phyloP scores from a whole-genome alignment of 92 coral and sea anemone species.

The Nematostella vectensis region DNA sequence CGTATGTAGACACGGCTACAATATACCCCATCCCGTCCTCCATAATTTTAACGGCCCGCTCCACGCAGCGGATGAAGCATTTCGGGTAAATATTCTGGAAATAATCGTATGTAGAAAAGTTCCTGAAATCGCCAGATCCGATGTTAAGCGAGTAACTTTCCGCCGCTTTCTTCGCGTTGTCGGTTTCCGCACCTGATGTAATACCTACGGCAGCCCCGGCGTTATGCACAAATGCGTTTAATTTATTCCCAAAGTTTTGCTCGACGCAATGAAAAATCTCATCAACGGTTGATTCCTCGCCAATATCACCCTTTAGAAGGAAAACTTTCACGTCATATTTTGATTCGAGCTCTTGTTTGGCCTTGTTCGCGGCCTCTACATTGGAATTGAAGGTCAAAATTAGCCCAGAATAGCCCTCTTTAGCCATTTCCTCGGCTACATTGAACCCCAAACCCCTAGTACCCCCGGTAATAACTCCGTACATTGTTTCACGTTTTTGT shows the following conservation, averaged over 20 bases:
- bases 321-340: slow-evolving; percentile 36
- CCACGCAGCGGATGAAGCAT: slow-evolving; percentile 71
- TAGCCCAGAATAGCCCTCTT: slow-evolving; percentile 50
- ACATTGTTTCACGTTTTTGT: slow-evolving; percentile 30
- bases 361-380: slow-evolving; percentile 50
- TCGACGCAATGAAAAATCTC: slow-evolving; percentile 59
- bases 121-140: slow-evolving; percentile 47
- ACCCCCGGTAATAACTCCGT: slow-evolving; percentile 65
- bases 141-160: slow-evolving; percentile 50
- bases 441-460: slow-evolving; percentile 71
- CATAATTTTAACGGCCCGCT: slow-evolving; percentile 63
- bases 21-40: slow-evolving; percentile 61
- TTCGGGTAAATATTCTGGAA: slow-evolving; percentile 69
- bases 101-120: slow-evolving; percentile 67
- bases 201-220: slow-evolving; percentile 68
- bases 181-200: slow-evolving; percentile 49
- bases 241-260: slow-evolving; percentile 51
- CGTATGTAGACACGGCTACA: slow-evolving; percentile 67
- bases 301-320: slow-evolving; percentile 58
- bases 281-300: slow-evolving; percentile 38
- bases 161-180: slow-evolving; percentile 56
- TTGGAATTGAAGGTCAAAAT: slow-evolving; percentile 70
- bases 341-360: slow-evolving; percentile 39
- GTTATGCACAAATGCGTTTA: slow-evolving; percentile 59
- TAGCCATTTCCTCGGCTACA: slow-evolving; percentile 50